Evolutionary conservation across 2,888 invertebrate species (phyloP).

Genomic region (Sturmia bella): DNA sequence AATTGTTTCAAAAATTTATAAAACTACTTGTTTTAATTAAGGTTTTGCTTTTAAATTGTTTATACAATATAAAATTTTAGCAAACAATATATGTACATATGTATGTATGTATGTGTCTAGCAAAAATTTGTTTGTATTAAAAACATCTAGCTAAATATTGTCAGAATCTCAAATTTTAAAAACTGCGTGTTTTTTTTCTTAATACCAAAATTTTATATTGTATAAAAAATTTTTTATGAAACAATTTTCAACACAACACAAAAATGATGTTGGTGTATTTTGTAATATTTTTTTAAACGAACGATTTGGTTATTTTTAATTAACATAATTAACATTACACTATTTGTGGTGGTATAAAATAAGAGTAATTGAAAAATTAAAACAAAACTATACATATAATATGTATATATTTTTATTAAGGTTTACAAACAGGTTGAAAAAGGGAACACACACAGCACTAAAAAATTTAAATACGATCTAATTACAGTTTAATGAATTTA

Average conservation of each 20-base stretch:
- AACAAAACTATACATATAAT: too few species aligned
- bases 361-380: background rate
- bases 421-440: background rate
- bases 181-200: background rate
- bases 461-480: too few species aligned
- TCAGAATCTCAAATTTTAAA: slow-evolving; percentile 18
- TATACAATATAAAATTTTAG: slow-evolving; percentile 59
- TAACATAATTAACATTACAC: slow-evolving; percentile 30
- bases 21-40: slow-evolving; percentile 21
- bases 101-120: background rate
- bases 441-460: too few species aligned
- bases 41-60: background rate
- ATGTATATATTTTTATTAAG: too few species aligned
- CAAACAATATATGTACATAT: slow-evolving; percentile 2
- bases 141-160: slow-evolving; percentile 56
- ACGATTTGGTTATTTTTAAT: slow-evolving; percentile 69
- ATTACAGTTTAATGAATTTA: too few species aligned
- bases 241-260: background rate
- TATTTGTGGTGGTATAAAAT: background rate
- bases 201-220: slow-evolving; percentile 53
- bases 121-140: slow-evolving; percentile 11
- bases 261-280: slow-evolving; percentile 29
- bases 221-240: slow-evolving; percentile 25
- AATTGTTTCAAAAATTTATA: background rate
- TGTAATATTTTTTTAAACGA: slow-evolving; percentile 11